Evolutionary conservation across 2,797 vertebrate species (phyloP).

Genomic region (Sylvia borin): DNA sequence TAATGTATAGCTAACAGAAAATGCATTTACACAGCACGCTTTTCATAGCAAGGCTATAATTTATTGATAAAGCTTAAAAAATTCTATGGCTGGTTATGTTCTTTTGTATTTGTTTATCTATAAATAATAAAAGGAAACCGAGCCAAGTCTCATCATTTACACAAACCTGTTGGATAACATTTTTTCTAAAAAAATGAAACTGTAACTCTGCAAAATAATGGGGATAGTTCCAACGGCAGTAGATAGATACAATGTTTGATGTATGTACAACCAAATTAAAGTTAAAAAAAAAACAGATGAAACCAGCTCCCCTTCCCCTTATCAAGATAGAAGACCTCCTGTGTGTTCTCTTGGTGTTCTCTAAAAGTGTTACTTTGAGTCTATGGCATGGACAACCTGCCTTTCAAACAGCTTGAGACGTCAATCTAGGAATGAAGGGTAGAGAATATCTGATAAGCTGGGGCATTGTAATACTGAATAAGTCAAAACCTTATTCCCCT

Average conservation of each 20-base stretch:
- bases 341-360: neutral
- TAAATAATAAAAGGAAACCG: constrained; percentile 17
- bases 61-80: constrained; percentile 66
- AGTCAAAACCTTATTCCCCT: neutral
- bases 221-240: neutral
- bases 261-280: neutral
- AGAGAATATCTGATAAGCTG: neutral
- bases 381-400: neutral
- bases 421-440: neutral
- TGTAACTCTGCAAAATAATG: neutral
- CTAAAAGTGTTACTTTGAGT: neutral
- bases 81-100: neutral
- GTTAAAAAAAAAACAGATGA: neutral
- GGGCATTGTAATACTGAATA: neutral
- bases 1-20: constrained; percentile 68
- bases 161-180: neutral
- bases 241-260: neutral
- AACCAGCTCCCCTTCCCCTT: neutral
- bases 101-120: constrained; percentile 54
- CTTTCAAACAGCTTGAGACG: neutral
- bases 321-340: neutral
- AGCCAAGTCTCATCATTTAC: neutral
- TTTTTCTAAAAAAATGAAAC: neutral
- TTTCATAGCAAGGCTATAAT: constrained; percentile 66
- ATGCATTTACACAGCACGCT: constrained; percentile 53